phyloP scores from a whole-genome alignment of 2,888 invertebrate species.

The Trachelus stipa region DNA sequence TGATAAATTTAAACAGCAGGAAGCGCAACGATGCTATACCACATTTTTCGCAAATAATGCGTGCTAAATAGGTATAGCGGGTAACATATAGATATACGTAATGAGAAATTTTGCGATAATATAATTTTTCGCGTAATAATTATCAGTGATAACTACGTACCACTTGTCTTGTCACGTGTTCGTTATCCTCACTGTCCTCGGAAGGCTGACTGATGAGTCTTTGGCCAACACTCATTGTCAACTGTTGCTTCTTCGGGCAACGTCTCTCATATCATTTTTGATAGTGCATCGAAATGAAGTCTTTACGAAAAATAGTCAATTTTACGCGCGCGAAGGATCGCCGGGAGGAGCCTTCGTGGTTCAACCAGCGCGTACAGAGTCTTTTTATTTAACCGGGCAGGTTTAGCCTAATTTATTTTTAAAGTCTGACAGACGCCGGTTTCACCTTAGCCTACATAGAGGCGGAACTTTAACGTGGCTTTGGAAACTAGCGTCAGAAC shows the following conservation, averaged over 20 bases:
- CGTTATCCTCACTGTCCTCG: constrained; percentile 54
- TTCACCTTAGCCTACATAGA: background rate
- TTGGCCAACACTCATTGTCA: constrained; percentile 48
- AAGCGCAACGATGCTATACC: background rate
- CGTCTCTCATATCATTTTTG: background rate
- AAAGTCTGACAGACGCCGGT: background rate
- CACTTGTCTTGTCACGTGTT: constrained; percentile 42
- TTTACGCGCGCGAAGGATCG: background rate
- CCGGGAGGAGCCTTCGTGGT: background rate
- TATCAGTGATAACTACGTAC: constrained; percentile 35
- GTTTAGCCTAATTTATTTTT: background rate
- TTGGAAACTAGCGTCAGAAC: background rate
- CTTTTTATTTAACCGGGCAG: background rate
- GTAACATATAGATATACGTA: no score
- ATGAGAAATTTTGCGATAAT: background rate
- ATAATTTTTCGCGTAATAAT: background rate
- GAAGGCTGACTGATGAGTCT: constrained; percentile 52
- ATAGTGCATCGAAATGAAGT: background rate
- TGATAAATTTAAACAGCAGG: background rate
- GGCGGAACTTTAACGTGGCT: background rate
- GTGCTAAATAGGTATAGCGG: background rate
- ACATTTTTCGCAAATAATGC: background rate
- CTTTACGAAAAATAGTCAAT: background rate
- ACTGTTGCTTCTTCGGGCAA: background rate
- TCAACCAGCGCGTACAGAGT: background rate